A percentile compares a stretch with the other conserved stretches of the same genome.
phyloP scores from a whole-genome alignment of 2,113 vertebrate genomes.

The Synodontis membranacea region DNA sequence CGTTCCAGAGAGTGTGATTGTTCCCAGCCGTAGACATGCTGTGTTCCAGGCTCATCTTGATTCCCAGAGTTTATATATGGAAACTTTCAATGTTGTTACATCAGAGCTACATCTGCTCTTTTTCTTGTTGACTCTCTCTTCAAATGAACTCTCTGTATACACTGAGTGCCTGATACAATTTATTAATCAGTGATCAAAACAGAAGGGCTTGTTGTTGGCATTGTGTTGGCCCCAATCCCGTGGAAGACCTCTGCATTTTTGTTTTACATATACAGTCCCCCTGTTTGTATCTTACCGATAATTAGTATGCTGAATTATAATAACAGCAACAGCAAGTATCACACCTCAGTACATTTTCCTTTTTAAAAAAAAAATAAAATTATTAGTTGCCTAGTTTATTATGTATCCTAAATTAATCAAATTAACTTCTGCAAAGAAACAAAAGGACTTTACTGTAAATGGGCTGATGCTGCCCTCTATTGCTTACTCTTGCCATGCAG shows the following conservation, averaged over 20 bases:
- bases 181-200: slow-evolving; percentile 38
- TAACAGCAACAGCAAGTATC: neutral
- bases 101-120: slow-evolving; percentile 63
- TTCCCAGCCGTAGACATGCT: slow-evolving; percentile 67
- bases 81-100: slow-evolving; percentile 73
- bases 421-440: neutral
- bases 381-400: neutral
- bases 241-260: neutral
- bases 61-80: slow-evolving; percentile 67
- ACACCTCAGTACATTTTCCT: neutral
- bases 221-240: neutral
- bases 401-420: too few relatives aligned
- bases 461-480: slow-evolving; percentile 68
- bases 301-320: neutral
- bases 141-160: slow-evolving; percentile 62
- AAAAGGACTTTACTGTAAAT: neutral
- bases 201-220: neutral
- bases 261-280: neutral
- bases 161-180: slow-evolving; percentile 32
- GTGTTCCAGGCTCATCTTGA: slow-evolving; percentile 66
- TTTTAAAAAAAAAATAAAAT: too few relatives aligned
- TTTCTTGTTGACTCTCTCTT: slow-evolving; percentile 69
- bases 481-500: slow-evolving; percentile 53
- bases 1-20: slow-evolving; percentile 63
- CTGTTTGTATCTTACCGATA: too few relatives aligned